phyloP scores from a whole-genome alignment of 2,797 vertebrate species.

The Garrulus glandarius region DNA sequence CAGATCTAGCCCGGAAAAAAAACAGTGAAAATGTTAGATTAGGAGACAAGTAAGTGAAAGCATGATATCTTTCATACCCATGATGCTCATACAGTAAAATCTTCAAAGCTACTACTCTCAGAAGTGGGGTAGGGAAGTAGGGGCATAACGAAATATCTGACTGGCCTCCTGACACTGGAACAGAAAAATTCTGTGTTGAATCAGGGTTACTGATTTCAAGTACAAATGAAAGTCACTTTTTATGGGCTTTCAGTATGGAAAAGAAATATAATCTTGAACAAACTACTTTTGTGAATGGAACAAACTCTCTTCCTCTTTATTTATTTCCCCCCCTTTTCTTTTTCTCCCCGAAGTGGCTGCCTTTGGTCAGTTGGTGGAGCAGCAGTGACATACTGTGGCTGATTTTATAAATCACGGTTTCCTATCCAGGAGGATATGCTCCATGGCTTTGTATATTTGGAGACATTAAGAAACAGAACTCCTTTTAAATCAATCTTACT shows the following conservation, averaged over 20 bases:
- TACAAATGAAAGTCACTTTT: neutral
- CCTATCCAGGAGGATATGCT: neutral
- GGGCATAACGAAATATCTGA: neutral
- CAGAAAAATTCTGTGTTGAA: neutral
- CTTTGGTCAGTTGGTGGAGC: conserved; percentile 39
- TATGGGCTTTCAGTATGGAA: neutral
- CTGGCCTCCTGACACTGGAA: neutral
- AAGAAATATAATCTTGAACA: neutral
- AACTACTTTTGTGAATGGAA: neutral
- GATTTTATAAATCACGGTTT: conserved; percentile 29
- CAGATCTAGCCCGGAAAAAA: neutral
- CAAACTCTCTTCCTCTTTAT: neutral
- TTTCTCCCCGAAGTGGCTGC: accelerated
- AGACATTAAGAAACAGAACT: neutral
- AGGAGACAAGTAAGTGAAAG: neutral
- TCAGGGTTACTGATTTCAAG: neutral
- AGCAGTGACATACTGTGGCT: conserved; percentile 67
- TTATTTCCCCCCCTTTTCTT: accelerated
- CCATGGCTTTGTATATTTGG: neutral
- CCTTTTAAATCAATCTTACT: neutral
- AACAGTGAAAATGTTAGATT: neutral
- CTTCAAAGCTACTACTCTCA: neutral
- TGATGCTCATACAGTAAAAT: neutral
- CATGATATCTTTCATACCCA: neutral
- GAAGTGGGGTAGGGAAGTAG: neutral